Evolutionary conservation across 2,113 vertebrate species (phyloP).

Genomic region (Eclectus roratus): DNA sequence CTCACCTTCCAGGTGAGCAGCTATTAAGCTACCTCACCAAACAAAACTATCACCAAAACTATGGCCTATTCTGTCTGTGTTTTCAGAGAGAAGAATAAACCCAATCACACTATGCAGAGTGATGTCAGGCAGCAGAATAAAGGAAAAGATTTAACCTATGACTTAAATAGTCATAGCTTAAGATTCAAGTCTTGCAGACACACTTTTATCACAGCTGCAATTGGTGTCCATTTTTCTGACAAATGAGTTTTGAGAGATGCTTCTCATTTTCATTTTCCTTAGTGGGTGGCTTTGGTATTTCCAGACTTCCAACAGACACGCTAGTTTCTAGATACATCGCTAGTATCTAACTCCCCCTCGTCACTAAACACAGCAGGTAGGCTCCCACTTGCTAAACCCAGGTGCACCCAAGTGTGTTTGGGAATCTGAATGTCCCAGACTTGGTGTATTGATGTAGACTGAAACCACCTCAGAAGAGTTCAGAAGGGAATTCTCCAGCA

Average conservation of each 20-base stretch:
- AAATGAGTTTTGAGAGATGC: background rate
- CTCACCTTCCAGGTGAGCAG: background rate
- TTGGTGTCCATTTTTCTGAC: background rate
- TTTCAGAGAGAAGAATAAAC: background rate
- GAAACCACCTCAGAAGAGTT: accelerated
- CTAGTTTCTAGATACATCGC: too few relatives aligned
- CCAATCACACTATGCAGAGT: background rate
- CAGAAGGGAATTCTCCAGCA: background rate
- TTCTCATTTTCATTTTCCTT: background rate
- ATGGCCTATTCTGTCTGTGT: background rate
- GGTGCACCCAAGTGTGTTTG: background rate
- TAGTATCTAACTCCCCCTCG: background rate
- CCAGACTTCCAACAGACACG: background rate
- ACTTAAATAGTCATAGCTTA: background rate
- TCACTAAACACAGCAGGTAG: accelerated
- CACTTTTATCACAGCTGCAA: background rate
- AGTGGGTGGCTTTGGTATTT: background rate
- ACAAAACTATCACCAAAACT: background rate
- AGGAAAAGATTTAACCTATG: background rate
- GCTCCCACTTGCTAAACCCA: accelerated
- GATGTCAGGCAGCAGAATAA: background rate
- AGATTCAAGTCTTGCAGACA: background rate
- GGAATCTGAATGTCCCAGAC: background rate
- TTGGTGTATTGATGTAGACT: background rate
- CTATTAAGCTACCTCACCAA: background rate